Evolutionary conservation across 2,113 vertebrate genomes (phyloP), one percentile per base, ranked within the genome.

Genomic region (Hypocryptadius cinnamomeus): DNA sequence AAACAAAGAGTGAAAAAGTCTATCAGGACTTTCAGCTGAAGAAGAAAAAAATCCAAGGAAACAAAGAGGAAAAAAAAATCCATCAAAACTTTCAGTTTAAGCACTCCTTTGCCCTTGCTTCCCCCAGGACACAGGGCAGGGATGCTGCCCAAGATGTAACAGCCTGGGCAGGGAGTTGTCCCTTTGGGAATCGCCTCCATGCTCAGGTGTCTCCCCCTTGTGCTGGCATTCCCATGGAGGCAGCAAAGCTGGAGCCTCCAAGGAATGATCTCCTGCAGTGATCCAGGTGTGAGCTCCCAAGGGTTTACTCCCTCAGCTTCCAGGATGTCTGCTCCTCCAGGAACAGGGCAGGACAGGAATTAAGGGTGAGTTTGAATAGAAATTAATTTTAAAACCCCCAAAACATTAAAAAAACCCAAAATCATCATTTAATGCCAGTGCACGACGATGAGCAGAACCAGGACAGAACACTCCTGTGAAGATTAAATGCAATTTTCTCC

Each of bases 391-490:
- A 17, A 37, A 33, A n/a, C 6, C 0, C 2, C 10, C 11, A 44
- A 69, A 53, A 28, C 2, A 7, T 15, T 5, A 10, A 40, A 39
- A 39, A 47, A 57, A 21, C 0, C 5, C 19, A 63, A 14, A 63
- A 14, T 2, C 0, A 1, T 2, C 4, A 12, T 20, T 77, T 15
- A 35, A 60, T 1, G 33, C 35, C 72, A 22, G 31, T 0, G 14
- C 53, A 11, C 1, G 2, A 44, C 0, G 0, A 83, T 4, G 47
- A 48, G 9, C 47, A 47, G 47, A 56, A 51, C 7, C 59, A 50
- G 33, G 30, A 59, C 16, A 28, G 39, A 70, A 72, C 7, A 0
- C 27, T 48, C 10, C 27, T 11, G 4, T 1, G 10, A 23, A 33
- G 19, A 73, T 68, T 3, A 86, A 63, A 71, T 9, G 8, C 6